A percentile compares a stretch with the other conserved stretches of the same genome.
phyloP scores from a whole-genome alignment of 2,888 invertebrate genomes.

The Pollenia labialis region DNA sequence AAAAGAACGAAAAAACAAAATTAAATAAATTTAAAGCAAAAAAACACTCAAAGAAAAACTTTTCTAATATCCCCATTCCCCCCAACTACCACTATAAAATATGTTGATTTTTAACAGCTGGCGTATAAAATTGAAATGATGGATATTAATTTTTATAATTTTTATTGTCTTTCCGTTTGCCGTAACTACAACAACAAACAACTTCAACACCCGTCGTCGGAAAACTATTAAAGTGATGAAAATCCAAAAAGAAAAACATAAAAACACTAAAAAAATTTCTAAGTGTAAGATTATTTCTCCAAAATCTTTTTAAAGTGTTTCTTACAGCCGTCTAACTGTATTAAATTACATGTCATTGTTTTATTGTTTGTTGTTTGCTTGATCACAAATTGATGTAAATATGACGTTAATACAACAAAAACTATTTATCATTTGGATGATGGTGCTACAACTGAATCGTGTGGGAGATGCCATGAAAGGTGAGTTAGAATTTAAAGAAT shows the following conservation, averaged over 20 bases:
- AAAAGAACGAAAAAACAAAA: neutral
- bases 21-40: neutral
- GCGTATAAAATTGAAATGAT: conserved; percentile 42
- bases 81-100: conserved; percentile 12
- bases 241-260: conserved; percentile 13
- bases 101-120: conserved; percentile 57
- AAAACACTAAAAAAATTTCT: neutral
- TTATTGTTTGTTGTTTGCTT: conserved; percentile 15
- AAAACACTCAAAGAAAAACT: neutral
- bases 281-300: neutral
- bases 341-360: conserved; percentile 23
- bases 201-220: conserved; percentile 9
- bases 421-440: conserved; percentile 44
- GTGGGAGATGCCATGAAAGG: conserved; percentile 61
- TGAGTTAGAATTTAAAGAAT: conserved; percentile 46
- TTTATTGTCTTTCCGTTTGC: conserved; percentile 19
- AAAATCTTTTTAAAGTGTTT: conserved; percentile 2
- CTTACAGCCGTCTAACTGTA: neutral
- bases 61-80: neutral
- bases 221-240: conserved; percentile 52
- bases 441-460: conserved; percentile 31
- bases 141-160: conserved; percentile 41
- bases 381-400: conserved; percentile 35
- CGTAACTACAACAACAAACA: conserved; percentile 8
- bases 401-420: conserved; percentile 52